Percentiles rank a stretch among this genome's conserved stretches.
These are phyloP conservation scores for Cephalophus harveyi DNA, from an alignment of 2,113 vertebrate genomes.

Conservation along the genomic window DNA sequence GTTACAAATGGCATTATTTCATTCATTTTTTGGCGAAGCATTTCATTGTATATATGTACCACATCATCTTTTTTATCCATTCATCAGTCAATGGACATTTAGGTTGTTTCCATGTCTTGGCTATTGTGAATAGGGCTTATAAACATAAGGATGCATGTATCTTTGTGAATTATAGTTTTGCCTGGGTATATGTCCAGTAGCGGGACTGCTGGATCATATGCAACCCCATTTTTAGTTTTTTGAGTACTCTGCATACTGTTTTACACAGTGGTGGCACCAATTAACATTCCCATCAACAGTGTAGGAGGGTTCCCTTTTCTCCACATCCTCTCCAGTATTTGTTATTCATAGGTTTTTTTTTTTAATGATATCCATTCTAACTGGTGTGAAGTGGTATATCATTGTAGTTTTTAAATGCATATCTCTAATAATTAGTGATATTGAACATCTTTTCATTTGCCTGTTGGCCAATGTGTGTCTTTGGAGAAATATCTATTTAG, in stretches of 20 bases:
- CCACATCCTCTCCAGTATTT: background rate
- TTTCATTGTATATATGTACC: background rate
- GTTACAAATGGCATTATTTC: background rate
- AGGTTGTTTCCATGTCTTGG: background rate
- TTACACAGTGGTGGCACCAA: background rate
- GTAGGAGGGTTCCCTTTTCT: background rate
- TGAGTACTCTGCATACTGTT: background rate
- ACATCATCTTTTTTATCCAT: background rate
- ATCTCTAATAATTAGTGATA: background rate
- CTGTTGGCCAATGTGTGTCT: background rate
- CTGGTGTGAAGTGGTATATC: background rate
- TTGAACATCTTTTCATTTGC: background rate
- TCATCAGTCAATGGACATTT: background rate
- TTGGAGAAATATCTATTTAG: background rate
- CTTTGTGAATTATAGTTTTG: background rate
- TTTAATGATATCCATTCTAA: background rate
- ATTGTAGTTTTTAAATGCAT: background rate
- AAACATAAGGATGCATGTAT: background rate
- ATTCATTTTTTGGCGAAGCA: background rate
- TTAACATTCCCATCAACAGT: background rate
- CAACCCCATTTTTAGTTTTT: background rate
- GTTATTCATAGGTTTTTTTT: background rate
- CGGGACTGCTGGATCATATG: background rate
- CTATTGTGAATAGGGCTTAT: background rate
- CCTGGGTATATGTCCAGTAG: background rate